These are phyloP conservation scores for Psophia crepitans DNA, from an alignment of 2,113 vertebrate genomes.

Conservation along the genomic window DNA sequence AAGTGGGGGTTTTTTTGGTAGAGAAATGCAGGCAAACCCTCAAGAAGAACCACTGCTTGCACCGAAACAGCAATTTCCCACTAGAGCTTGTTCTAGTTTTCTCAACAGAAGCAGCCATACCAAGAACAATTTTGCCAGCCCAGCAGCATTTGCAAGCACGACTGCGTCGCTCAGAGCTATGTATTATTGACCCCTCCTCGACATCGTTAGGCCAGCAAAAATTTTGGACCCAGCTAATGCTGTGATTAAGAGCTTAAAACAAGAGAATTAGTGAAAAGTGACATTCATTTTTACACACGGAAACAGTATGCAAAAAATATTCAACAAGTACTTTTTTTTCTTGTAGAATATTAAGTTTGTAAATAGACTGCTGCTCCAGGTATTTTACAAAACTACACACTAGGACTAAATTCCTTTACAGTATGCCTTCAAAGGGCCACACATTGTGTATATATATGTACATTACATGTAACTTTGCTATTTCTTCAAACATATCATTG, in stretches of 20 bases:
- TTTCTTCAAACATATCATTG: not conserved
- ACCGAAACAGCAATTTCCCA: slow-evolving; percentile 29
- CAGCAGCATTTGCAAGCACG: not conserved
- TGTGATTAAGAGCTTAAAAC: not conserved
- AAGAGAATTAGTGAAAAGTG: not conserved
- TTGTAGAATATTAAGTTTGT: not conserved
- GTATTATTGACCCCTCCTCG: not conserved
- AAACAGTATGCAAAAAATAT: not conserved
- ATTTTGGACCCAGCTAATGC: not conserved
- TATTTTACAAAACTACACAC: not conserved
- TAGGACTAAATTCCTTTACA: not conserved
- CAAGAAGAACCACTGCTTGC: not conserved
- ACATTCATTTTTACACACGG: not conserved
- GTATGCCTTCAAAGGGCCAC: not conserved
- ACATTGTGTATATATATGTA: not conserved
- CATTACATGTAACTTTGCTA: not conserved
- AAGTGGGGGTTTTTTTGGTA: not conserved
- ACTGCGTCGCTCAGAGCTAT: not conserved
- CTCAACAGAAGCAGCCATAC: not conserved
- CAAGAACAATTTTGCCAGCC: not conserved
- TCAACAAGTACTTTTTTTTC: not conserved
- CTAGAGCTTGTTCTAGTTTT: not conserved
- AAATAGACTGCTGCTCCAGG: not conserved
- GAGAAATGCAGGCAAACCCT: not conserved
- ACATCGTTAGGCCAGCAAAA: not conserved